phyloP scores from a whole-genome alignment of 2,888 invertebrate genomes.

The Tetranychus piercei region DNA sequence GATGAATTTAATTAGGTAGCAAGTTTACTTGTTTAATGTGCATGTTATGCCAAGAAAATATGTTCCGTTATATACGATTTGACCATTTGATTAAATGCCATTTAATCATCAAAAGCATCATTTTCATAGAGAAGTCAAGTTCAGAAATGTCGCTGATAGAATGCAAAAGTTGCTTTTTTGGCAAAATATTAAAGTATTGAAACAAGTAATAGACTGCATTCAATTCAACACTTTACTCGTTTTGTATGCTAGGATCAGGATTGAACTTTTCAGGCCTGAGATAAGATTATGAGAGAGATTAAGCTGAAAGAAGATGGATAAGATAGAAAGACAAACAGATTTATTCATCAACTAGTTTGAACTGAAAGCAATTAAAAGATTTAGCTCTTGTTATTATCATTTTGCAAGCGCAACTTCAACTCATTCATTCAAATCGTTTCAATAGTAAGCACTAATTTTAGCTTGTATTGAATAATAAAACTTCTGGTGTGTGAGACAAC shows the following conservation, averaged over 20 bases:
- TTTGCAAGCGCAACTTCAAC: background rate
- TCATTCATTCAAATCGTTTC: background rate
- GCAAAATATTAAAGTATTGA: too few species aligned
- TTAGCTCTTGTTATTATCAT: background rate
- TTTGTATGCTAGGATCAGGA: background rate
- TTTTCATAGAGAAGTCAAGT: background rate
- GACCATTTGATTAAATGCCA: background rate
- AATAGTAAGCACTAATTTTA: background rate
- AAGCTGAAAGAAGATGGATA: background rate
- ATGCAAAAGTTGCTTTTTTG: too few species aligned
- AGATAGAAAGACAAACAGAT: background rate
- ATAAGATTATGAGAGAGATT: background rate
- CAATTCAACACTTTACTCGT: background rate
- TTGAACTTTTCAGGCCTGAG: background rate
- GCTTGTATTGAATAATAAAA: background rate
- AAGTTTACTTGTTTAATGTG: background rate
- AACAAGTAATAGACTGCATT: too few species aligned
- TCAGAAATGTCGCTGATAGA: too few species aligned
- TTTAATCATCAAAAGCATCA: background rate
- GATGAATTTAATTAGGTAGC: background rate
- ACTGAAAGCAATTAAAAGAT: background rate
- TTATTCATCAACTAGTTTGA: background rate
- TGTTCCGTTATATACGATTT: background rate
- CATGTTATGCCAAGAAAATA: background rate
- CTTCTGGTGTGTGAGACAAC: background rate